Conservation (phyloP, 2,113 vertebrate genomes). For the Sorex araneus region DNA sequence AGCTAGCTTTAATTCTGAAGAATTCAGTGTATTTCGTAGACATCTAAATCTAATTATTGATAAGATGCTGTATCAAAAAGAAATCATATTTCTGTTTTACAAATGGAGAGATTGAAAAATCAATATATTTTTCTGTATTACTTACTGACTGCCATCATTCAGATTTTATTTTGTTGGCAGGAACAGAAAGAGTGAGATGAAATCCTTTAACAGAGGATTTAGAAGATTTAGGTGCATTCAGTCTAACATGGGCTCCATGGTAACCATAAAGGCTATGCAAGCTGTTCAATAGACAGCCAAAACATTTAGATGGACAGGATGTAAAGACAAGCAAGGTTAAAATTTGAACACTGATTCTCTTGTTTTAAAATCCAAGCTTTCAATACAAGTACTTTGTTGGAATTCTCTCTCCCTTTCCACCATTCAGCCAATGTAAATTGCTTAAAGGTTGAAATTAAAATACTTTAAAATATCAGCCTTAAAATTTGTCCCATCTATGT, state of each 20-base stretch:
- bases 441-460: not conserved
- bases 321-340: slow-evolving; percentile 47
- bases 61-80: slow-evolving; percentile 56
- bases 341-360: slow-evolving; percentile 65
- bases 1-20: slow-evolving; percentile 56
- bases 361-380: slow-evolving; percentile 35
- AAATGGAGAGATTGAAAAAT: slow-evolving; percentile 73
- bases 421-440: slow-evolving; percentile 8
- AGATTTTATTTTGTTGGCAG: slow-evolving; percentile 70
- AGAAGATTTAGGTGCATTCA: slow-evolving; percentile 67
- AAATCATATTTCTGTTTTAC: slow-evolving; percentile 69
- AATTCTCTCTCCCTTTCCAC: not conserved
- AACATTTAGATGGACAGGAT: slow-evolving; percentile 68
- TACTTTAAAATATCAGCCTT: too few species aligned
- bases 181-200: slow-evolving; percentile 46
- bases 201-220: slow-evolving; percentile 60
- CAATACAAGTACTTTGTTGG: not conserved
- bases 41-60: slow-evolving; percentile 57
- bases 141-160: slow-evolving; percentile 42
- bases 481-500: too few species aligned
- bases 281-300: slow-evolving; percentile 67
- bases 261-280: slow-evolving; percentile 47
- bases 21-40: slow-evolving; percentile 56
- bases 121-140: slow-evolving; percentile 63
- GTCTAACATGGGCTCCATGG: slow-evolving; percentile 65